These are phyloP conservation scores for Tetragonisca angustula DNA, from an alignment of 2,888 invertebrate genomes.

Conservation along the genomic window DNA sequence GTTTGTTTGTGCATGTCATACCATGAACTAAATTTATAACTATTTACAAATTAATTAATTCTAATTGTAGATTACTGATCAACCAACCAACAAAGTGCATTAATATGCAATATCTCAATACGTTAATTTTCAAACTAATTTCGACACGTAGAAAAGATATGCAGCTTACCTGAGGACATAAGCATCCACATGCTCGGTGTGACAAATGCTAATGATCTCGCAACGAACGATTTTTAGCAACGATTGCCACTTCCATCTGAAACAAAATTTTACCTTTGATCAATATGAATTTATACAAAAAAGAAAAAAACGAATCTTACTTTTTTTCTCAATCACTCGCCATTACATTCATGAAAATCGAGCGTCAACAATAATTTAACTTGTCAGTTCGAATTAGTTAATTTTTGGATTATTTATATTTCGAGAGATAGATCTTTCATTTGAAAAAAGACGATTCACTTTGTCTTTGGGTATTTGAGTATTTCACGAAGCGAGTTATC, in stretches of 20 bases:
- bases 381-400: neutral
- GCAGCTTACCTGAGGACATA: constrained; percentile 94
- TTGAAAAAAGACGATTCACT: neutral
- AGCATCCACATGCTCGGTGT: constrained; percentile 96
- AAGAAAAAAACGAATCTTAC: neutral
- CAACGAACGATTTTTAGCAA: constrained; percentile 96
- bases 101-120: neutral
- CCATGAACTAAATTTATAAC: too few relatives aligned
- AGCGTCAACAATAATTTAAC: neutral
- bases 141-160: neutral
- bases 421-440: neutral
- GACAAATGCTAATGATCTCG: constrained; percentile 96
- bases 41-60: too few relatives aligned
- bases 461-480: neutral
- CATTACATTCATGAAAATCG: neutral
- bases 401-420: neutral
- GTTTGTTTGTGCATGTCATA: too few relatives aligned
- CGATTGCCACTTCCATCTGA: constrained; percentile 93
- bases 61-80: too few relatives aligned
- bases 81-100: too few relatives aligned
- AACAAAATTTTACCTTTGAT: constrained; percentile 29
- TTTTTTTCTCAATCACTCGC: neutral
- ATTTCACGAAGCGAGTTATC: neutral
- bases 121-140: neutral
- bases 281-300: neutral